Base-by-base conservation (phyloP, 2,888 invertebrate species). In the Tenthredo mesomela region DNA sequence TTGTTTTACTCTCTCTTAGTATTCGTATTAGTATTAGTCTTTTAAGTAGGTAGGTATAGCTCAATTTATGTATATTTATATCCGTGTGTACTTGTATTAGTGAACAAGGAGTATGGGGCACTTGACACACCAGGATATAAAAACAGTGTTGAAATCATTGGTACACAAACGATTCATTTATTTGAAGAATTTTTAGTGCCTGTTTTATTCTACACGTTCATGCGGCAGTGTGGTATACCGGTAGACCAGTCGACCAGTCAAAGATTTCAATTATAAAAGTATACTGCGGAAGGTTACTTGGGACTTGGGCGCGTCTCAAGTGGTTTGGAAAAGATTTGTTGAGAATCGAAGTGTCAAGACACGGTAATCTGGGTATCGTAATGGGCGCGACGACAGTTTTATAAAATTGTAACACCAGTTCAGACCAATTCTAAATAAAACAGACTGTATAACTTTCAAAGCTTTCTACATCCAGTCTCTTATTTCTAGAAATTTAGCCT, bases 281-380 rank as follows among this genome's bases (percentile, higher is more conserved):
- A 33, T 33, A 33, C 33, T 33, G 61, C 21, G 9, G 9, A n/a
- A 40, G 40, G 18, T 10, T 71, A 43, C 71, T 67, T 33, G 29
- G 71, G 10, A 40, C 21, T 71, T 33, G 37, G n/a, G 37, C 71
- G 71, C 10, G 1, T 21, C 67, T 82, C 67, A 70, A 82, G 82
- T 82, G 40, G 82, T 4, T 40, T 21, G 50, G 82, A 70, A 67
- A 67, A 70, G 82, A 82, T 82, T 82, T 70, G 70, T 82, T 82
- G 82, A 50, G 82, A 82, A 82, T 82, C 82, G 82, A 82, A 82
- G 82, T 82, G 82, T 82, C 67, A 50, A 70, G 82, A 82, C 82
- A 82, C 50, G 82, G 70, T 70, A 82, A 82, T 82, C 82, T 82
- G 67, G 82, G 67, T 65, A 82, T 82, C 82, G 82, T 82, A 82